Conservation (phyloP, 2,888 invertebrate species). For the Pharmacophagus antenor region DNA sequence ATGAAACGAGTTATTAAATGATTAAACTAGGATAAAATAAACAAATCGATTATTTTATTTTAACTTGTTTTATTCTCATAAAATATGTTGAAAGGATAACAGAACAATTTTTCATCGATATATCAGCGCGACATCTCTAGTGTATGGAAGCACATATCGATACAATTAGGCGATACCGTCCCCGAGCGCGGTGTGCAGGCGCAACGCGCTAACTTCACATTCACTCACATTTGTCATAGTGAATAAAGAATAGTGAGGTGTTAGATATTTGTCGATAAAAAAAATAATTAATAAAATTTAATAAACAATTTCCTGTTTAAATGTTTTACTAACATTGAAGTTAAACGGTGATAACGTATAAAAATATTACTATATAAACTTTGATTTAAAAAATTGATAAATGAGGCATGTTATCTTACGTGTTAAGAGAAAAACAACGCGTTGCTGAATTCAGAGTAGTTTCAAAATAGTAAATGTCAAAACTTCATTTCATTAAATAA, state of each 20-base stretch:
- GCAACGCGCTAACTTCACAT: conserved; percentile 60
- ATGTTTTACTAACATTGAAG: not conserved
- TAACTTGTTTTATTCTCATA: too few relatives aligned
- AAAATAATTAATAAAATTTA: conserved; percentile 22
- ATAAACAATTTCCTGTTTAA: not conserved
- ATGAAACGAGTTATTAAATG: too few relatives aligned
- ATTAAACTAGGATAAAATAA: too few relatives aligned
- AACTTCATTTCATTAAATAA: too few relatives aligned
- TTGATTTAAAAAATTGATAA: too few relatives aligned
- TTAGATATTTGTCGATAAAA: conserved; percentile 33
- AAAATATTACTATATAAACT: too few relatives aligned
- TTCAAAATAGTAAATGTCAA: too few relatives aligned
- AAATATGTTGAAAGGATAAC: conserved; percentile 12
- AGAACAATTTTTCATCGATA: conserved; percentile 36
- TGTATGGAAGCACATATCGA: conserved; percentile 52
- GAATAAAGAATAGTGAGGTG: conserved; percentile 20
- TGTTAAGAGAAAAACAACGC: too few relatives aligned
- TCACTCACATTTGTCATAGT: conserved; percentile 71
- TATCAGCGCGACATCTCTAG: conserved; percentile 45
- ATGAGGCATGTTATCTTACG: too few relatives aligned
- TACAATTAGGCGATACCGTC: conserved; percentile 70
- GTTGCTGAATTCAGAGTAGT: too few relatives aligned
- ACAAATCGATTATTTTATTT: too few relatives aligned
- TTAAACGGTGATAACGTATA: too few relatives aligned
- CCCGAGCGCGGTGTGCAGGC: conserved; percentile 45